Percentiles rank a stretch among this genome's conserved stretches.
phyloP scores from a whole-genome alignment of 92 coral and sea anemone genomes.

The Umimayanthus kanabou region DNA sequence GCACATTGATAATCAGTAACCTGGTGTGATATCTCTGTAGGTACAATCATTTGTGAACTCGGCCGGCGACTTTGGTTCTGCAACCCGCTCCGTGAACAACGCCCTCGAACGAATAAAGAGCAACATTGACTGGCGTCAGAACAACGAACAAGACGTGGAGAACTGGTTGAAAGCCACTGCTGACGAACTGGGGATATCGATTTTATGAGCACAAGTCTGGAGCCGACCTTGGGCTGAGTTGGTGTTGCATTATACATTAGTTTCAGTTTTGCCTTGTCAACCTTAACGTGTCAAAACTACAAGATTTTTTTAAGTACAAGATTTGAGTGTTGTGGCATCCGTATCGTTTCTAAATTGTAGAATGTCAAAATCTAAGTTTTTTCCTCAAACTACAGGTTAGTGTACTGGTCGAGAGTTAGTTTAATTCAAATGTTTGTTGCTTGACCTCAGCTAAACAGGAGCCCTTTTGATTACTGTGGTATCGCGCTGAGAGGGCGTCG shows the following conservation, averaged over 20 bases:
- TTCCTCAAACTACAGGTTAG: no score
- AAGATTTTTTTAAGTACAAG: no score
- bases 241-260: background rate
- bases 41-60: slow-evolving; percentile 21
- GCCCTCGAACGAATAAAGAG: slow-evolving; percentile 72
- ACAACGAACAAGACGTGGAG: slow-evolving; percentile 69
- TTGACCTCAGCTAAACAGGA: no score
- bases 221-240: background rate
- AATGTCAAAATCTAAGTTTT: no score
- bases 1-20: background rate
- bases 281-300: no score
- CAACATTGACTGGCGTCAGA: slow-evolving; percentile 80
- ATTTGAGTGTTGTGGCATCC: no score
- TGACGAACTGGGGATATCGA: slow-evolving; percentile 8
- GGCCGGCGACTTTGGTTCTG: slow-evolving; percentile 59
- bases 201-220: slow-evolving; percentile 11
- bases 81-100: slow-evolving; percentile 78
- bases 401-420: no score
- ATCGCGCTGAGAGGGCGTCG: no score
- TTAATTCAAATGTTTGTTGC: no score
- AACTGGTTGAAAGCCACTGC: slow-evolving; percentile 68
- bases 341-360: no score
- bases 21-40: background rate
- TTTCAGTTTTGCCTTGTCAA: no score
- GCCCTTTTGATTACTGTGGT: no score